Evolutionary conservation across 1,140 invertebrate species (phyloP).

Genomic region (Ruditapes philippinarum): DNA sequence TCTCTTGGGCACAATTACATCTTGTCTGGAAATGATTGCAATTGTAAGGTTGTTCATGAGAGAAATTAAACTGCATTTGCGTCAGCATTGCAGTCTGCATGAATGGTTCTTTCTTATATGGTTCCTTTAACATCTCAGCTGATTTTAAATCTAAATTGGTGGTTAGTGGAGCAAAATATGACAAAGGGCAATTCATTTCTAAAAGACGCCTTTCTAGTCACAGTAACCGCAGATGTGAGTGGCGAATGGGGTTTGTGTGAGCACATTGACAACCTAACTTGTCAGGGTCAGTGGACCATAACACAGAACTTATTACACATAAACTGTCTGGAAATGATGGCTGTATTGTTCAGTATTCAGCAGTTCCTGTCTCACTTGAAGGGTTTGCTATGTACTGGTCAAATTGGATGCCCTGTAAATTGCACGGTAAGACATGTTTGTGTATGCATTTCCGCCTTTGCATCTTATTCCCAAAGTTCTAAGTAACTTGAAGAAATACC

Average conservation of each 20-base stretch:
- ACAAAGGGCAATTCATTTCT: conserved; percentile 45
- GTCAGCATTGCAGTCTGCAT: conserved; percentile 34
- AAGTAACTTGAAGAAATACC: conserved; percentile 10
- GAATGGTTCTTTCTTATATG: neutral
- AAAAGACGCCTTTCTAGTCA: neutral
- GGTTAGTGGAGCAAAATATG: conserved; percentile 51
- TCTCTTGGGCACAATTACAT: conserved; percentile 36
- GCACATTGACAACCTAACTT: conserved; percentile 2
- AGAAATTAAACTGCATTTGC: conserved; percentile 50
- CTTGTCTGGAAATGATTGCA: conserved; percentile 28
- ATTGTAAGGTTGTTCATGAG: conserved; percentile 58
- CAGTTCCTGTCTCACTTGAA: conserved; percentile 45
- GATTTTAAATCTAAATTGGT: neutral
- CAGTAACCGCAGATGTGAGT: conserved; percentile 25
- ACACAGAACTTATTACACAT: conserved; percentile 36
- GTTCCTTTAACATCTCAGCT: conserved; percentile 1
- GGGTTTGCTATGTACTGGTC: conserved; percentile 52
- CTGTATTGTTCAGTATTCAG: conserved; percentile 47
- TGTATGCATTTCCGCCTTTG: no score
- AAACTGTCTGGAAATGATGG: conserved; percentile 60
- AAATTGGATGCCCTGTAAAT: conserved; percentile 63
- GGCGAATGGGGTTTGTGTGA: conserved; percentile 1
- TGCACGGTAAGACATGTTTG: conserved; percentile 41
- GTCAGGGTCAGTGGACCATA: conserved; percentile 51
- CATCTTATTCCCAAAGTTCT: conserved; percentile 1